Base-by-base conservation (phyloP, 2,888 invertebrate genomes). In the Auanema sp. region DNA sequence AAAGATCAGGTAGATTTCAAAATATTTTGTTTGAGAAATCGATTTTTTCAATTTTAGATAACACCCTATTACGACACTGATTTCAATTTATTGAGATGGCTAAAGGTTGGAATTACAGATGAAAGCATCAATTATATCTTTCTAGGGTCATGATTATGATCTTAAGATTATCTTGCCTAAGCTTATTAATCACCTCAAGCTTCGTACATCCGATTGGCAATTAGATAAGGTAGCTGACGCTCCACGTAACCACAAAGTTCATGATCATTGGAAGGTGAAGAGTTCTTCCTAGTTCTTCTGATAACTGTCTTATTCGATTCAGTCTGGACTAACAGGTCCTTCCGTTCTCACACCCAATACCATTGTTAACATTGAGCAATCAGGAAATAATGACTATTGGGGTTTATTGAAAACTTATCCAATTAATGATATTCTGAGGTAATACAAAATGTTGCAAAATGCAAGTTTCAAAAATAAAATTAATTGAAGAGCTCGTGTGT, bases 291-390 rank as follows among this genome's bases (percentile, higher is more conserved):
- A 21, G 18, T 52, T 23, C 52, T 52, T 52, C 23, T 52, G 4
- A 4, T 52, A 5, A 52, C 18, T n/a, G 16, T 4, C 52, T 52
- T 21, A 23, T 16, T 4, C n/a, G 21, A 55, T 75, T 44, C 54
- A 78, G 76, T 66, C 70, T 43, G 79, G 79, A 6, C 68, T 79
- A 51, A 79, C 79, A 18, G 76, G 73, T 11, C 67, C 61, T 40
- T 70, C 79, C 10, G 79, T 64, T 14, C 61, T 64, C 33, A 75
- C 73, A 14, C 73, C 76, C 0, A 75, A 80, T 55, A 69, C 75
- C 8, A 69, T 81, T 51, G 79, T 81, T n/a, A 81, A 81, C 58
- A 75, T 81, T 43, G 81, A 81, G 54, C 81, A 78, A 60, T 75
- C 80, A 2, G 80, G 80, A 23, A 60, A 63, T 12, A 79, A 79